phyloP scores from a whole-genome alignment of 2,888 invertebrate species.

The Bombylius discolor region DNA sequence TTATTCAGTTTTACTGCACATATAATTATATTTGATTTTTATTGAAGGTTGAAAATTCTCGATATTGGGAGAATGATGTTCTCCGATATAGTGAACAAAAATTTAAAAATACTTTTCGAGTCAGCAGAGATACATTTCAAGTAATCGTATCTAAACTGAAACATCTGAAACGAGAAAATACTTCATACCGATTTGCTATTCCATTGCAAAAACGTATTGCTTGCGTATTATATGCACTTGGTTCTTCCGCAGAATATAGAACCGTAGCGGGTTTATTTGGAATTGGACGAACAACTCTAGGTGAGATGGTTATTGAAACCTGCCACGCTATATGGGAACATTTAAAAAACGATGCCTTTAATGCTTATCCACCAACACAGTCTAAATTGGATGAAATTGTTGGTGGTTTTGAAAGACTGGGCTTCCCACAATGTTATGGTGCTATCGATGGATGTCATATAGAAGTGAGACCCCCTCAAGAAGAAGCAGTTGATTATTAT shows the following conservation, averaged over 20 bases:
- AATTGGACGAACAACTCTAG: constrained; percentile 7
- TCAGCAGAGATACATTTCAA: too few relatives aligned
- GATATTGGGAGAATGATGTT: too few relatives aligned
- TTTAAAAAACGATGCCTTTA: not conserved
- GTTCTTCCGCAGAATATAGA: constrained; percentile 4
- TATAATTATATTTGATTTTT: too few relatives aligned
- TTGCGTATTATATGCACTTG: constrained; percentile 6
- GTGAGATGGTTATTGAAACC: constrained; percentile 5
- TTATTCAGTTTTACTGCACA: too few relatives aligned
- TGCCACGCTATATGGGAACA: not conserved
- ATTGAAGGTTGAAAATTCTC: too few relatives aligned
- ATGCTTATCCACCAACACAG: not conserved
- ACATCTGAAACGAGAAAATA: not conserved
- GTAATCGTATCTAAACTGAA: not conserved
- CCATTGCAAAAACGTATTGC: constrained; percentile 1
- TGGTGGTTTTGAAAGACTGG: not conserved
- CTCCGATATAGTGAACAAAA: too few relatives aligned
- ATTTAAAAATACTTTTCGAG: too few relatives aligned
- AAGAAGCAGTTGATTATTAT: constrained; percentile 2
- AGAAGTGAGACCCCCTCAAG: constrained; percentile 1
- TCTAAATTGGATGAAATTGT: not conserved
- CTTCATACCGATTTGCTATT: not conserved
- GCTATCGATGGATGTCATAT: constrained; percentile 5
- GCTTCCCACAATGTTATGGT: constrained; percentile 3
- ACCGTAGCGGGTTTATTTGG: constrained; percentile 5